Base-by-base conservation (phyloP, 2,797 vertebrate species). In the Sebastes flavidus region DNA sequence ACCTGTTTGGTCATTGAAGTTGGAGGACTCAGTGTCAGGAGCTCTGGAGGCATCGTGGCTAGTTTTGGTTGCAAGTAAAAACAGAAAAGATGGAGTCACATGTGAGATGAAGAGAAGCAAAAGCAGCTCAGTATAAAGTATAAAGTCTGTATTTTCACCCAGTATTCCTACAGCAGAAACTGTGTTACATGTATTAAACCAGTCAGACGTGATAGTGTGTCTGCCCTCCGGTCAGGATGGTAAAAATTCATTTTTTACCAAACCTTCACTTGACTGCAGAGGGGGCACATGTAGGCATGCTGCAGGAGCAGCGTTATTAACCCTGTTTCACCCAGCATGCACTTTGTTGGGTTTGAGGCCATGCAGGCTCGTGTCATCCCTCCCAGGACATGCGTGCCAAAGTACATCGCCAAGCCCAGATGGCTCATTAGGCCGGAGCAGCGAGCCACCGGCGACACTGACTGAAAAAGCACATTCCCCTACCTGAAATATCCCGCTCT, bases 361-460 rank as follows among this genome's bases (percentile, higher is more conserved):
- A 30, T 24, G 78, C 59, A 12, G 65, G 34, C 77, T 4, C 1
- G 61, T 54, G 82, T 81, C 85, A 77, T 20, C 74, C 78, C 80
- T 69, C 58, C 77, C 8, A 81, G 87, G 86, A 82, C 81, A 72
- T 30, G 60, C 81, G 73, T 30, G 67, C 81, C 81, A 82, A 32
- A 75, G 72, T 65, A 77, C 81, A 78, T 72, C n/a, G 11, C 36
- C 55, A 4, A 67, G 88, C 84, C 82, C 86, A 91, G 81, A 86
- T 91, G 88, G 88, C 85, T 89, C 84, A 89, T 88, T 89, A 91
- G 76, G 29, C 67, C 6, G 67, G 63, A 84, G 84, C 56, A 8
- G 75, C 4, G 76, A 81, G 87, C 80, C 73, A 54, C 75, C 68
- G 77, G 85, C 81, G 32, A 52, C 54, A 12, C 63, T 3, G 30